Base-by-base conservation (phyloP, 2,888 invertebrate genomes). In the Xestoiulus laeticollis region DNA sequence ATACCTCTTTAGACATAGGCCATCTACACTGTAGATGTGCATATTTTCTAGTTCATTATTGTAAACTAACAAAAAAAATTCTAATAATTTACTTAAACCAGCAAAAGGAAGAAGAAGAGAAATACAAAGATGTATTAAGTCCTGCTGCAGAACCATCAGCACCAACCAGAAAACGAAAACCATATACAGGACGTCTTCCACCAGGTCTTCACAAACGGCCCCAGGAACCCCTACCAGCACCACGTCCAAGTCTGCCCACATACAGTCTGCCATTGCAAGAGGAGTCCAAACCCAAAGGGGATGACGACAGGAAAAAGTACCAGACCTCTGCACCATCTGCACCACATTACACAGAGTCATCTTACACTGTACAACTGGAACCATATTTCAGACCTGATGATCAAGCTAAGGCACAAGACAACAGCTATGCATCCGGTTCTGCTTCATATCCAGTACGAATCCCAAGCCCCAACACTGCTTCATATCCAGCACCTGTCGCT, bases 91-190 rank as follows among this genome's bases (percentile, higher is more conserved):
- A 1, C 26, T 22, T 14, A 19, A 48, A 86, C 26, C 22, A 68
- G 32, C 44, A 86, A 44, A 19, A 44, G 48, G 87, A 78, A 32
- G 59, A 87, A 26, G 68, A 68, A 68, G 68, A 68, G 68, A 68
- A 68, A 68, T 68, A 19, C 32, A 33, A 44, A 32, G 87, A 68
- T 4, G 38, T 59, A 38, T 59, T 59, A 4, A 68, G 68, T 44
- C 68, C 87, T 30, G 59, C 87, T 16, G 87, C 87, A 26, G 87
- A 87, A 32, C 87, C 87, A 30, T 87, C 87, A 19, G 87, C 87
- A n/a, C 87, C 78, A 33, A 87, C 87, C 16, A 26, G 87, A 78
- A 32, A 53, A 32, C 78, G 87, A 8, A 14, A 38, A 16, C 87
- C 68, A 33, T 44, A 59, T 30, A 87, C 87, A 5, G 87, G 87